A percentile compares a stretch with the other conserved stretches of the same genome.
Conservation (phyloP, 2,797 vertebrate genomes). For the Girardinus metallicus region DNA sequence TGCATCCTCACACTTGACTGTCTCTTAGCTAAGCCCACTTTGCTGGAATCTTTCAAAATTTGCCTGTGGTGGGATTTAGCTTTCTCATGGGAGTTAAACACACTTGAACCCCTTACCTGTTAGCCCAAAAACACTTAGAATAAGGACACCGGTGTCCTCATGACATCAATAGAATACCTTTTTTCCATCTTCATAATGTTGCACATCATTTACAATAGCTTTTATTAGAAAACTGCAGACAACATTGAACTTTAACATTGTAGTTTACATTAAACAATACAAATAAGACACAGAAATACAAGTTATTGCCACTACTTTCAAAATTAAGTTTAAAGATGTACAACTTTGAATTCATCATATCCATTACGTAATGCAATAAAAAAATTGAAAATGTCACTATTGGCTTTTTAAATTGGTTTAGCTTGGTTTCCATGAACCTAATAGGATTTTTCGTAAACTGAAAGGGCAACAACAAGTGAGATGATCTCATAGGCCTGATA, state of each 20-base stretch:
- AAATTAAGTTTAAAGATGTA: neutral
- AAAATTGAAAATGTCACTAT: neutral
- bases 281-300: neutral
- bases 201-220: neutral
- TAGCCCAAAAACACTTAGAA: no score
- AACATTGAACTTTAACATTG: neutral
- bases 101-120: no score
- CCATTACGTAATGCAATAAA: neutral
- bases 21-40: no score
- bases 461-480: constrained; percentile 1
- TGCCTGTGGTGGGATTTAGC: no score
- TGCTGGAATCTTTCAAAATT: no score
- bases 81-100: no score
- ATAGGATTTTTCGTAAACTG: neutral
- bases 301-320: neutral
- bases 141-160: no score
- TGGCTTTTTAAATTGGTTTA: neutral
- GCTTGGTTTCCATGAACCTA: neutral
- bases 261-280: neutral
- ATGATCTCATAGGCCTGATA: neutral
- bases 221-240: neutral
- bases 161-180: neutral
- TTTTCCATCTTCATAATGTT: neutral
- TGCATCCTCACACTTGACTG: no score
- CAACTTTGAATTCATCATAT: neutral